Base-by-base conservation (phyloP, 2,888 invertebrate genomes). In the Pocota personata region DNA sequence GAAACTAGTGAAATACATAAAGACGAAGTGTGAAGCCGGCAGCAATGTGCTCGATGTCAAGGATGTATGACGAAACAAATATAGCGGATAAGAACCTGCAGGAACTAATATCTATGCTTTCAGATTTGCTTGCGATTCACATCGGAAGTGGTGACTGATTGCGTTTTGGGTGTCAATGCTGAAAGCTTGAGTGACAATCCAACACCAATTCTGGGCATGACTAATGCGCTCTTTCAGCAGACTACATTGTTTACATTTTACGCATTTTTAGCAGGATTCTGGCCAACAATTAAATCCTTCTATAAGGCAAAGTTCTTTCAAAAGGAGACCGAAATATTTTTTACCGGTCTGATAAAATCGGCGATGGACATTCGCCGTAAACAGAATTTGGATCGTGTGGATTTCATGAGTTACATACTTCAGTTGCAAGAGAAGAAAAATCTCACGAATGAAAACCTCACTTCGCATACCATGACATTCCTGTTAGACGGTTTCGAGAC, bases 271-370 rank as follows among this genome's bases (percentile, higher is more conserved):
- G 37, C 89, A 8, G 89, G 88, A 16, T 82, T 90, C 0, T 88
- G 91, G 37, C 92, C 92, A 16, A 16, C 62, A 0, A 14, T 93
- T 0, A 73, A 62, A 0, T 60, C 79, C 0, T 8, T 91, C 1
- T 86, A 87, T 12, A 90, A 89, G 14, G 21, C 88, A 0, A 88
- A 89, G 3, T 88, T 91, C 46, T 58, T 92, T 0, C 87, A 89
- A 0, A 93, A 91, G 0, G 94, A 94, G 0, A 97, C 98, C 89
- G 97, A 90, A 27, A 7, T 43, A 0, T 92, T 90, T 60, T 92
- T 91, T 30, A 50, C 87, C 0, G 75, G 87, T 2, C 76, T 92
- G 0, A 89, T 91, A 90, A 73, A 88, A 10, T 88, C 77, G 16
- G 90, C 91, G 0, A 72, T 91, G 6, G 83, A 90, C 21, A 64